Evolutionary conservation across 2,113 vertebrate species (phyloP).

Genomic region (Myanophis thanlyinensis): DNA sequence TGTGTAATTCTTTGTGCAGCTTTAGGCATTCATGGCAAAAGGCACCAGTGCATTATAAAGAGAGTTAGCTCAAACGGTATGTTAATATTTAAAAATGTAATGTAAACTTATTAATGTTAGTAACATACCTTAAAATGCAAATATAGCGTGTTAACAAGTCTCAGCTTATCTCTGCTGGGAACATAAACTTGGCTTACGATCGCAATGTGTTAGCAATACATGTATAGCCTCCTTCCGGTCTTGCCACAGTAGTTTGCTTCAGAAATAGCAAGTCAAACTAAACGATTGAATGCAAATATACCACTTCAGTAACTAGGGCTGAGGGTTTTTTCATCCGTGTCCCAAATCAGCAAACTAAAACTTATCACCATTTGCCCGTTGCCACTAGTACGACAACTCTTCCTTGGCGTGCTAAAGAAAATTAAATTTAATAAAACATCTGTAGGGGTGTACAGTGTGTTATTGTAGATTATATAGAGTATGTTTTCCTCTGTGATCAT

Average conservation of each 20-base stretch:
- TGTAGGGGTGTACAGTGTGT: constrained; percentile 28
- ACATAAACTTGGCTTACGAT: background rate
- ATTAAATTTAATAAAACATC: constrained; percentile 29
- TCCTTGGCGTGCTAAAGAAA: constrained; percentile 36
- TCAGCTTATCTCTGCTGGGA: background rate
- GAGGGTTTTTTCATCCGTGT: background rate
- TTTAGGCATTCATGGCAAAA: background rate
- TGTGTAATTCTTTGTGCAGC: background rate
- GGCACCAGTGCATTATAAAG: background rate
- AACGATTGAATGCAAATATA: background rate
- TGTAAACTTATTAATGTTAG: background rate
- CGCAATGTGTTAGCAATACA: background rate
- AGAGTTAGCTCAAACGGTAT: background rate
- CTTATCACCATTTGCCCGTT: constrained; percentile 43
- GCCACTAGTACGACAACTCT: constrained; percentile 34
- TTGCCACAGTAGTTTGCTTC: background rate
- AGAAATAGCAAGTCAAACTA: background rate
- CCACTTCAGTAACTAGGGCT: background rate
- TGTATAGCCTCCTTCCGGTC: background rate
- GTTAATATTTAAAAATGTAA: background rate
- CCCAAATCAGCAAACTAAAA: background rate
- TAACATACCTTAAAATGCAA: background rate
- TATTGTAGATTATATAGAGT: constrained; percentile 10
- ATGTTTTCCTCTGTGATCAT: constrained; percentile 11
- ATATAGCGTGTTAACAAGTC: background rate